Evolutionary conservation across 2,113 vertebrate genomes (phyloP), one percentile per base, ranked within the genome.

Genomic region (Percina caprodes): DNA sequence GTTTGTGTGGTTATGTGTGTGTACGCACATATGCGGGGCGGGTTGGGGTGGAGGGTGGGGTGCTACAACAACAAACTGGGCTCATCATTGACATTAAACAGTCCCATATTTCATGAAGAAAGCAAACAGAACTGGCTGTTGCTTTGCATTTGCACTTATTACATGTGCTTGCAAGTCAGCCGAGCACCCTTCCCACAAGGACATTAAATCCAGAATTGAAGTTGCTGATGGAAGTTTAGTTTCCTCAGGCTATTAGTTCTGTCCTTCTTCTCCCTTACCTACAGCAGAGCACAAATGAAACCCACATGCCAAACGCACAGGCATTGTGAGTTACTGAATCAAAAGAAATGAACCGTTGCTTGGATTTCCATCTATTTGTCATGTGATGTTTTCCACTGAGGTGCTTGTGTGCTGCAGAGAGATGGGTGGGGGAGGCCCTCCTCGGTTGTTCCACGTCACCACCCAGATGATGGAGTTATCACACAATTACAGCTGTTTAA

Each of bases 271-370:
- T 21, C 52, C 23, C 69, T 69, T 88, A 92, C 92, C 91, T 92
- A 93, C 93, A 94, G 91, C 92, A 42, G 82, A 75, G 93, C 66
- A 39, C 65, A 92, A 88, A 92, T 92, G 63, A 90, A 92, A 90
- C 78, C 83, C 92, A 93, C 86, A 90, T 92, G 93, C 80, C 76
- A 39, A 69, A 86, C n/a, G 55, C 63, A 45, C 77, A 83, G 69
- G 65, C 79, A 71, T 67, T 78, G 62, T 74, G 85, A 82, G 75
- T 92, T 91, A 87, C 56, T 24, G 65, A 90, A 83, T 93, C 30
- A 11, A 39, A 77, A 70, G 30, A 85, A 83, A 78, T 84, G 58
- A 85, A 86, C 87, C 81, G 21, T 19, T 45, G 74, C 69, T 54
- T 45, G 63, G 69, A 79, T 85, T 84, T 84, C 69, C 61, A 76